A percentile compares a stretch with the other conserved stretches of the same genome.
Conservation (phyloP, 2,797 vertebrate genomes). For the Anguilla marmorata region DNA sequence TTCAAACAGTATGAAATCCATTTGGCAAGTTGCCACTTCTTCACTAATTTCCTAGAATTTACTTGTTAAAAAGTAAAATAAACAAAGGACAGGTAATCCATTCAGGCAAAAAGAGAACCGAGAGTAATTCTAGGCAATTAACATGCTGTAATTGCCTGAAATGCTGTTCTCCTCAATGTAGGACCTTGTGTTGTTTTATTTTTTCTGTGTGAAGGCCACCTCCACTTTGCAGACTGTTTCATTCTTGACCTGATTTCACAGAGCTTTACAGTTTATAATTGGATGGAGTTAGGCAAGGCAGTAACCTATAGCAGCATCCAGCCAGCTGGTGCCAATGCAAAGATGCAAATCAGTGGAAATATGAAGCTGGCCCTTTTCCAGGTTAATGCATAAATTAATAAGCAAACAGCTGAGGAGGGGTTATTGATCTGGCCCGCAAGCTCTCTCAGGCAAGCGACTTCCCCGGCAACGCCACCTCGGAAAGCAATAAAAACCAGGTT, state of each 20-base stretch:
- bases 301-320: slow-evolving; percentile 66
- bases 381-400: slow-evolving; percentile 74
- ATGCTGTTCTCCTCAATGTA: background rate
- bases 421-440: slow-evolving; percentile 30
- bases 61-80: background rate
- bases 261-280: slow-evolving; percentile 8
- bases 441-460: background rate
- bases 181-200: background rate
- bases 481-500: slow-evolving; percentile 56
- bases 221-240: background rate
- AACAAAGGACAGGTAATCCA: background rate
- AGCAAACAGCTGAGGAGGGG: slow-evolving; percentile 36
- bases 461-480: slow-evolving; percentile 19
- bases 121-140: background rate
- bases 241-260: slow-evolving; percentile 8
- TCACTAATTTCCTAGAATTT: background rate
- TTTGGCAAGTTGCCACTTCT: background rate
- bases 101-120: background rate
- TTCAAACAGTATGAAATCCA: background rate
- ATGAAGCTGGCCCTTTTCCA: slow-evolving; percentile 66
- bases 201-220: background rate
- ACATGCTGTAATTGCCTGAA: background rate
- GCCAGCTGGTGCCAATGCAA: background rate
- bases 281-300: slow-evolving; percentile 39
- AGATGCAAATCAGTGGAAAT: slow-evolving; percentile 54